phyloP scores from a whole-genome alignment of 64 coral and sea anemone species.

The Pocillopora verrucosa region DNA sequence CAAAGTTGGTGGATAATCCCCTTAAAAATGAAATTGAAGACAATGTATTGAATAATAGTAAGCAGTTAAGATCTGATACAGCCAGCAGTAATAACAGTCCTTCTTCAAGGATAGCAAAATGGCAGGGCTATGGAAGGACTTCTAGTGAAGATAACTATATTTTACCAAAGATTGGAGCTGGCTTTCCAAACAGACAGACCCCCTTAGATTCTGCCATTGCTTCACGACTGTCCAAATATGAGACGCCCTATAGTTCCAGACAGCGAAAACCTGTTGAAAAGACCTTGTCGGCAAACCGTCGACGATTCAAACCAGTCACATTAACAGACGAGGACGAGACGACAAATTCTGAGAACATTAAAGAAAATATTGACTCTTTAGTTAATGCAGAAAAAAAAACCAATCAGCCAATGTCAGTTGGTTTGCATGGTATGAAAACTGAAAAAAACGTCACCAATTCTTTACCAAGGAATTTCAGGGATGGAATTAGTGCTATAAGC shows the following conservation, averaged over 20 bases:
- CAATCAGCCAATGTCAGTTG: not conserved
- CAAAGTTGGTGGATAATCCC: not conserved
- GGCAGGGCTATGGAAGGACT: constrained; percentile 18
- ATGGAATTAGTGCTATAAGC: not conserved
- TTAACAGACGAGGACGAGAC: not conserved
- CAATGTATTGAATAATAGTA: not conserved
- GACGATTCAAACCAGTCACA: constrained; percentile 35
- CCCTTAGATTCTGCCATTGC: constrained; percentile 27
- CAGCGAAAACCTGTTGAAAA: constrained; percentile 2
- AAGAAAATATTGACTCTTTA: not conserved
- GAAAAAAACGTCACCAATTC: not conserved
- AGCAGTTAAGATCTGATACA: not conserved
- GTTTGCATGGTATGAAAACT: not conserved
- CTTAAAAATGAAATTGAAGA: not conserved
- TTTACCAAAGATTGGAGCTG: not conserved
- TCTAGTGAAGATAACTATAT: not conserved
- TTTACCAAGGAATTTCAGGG: not conserved
- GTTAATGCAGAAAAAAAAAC: not conserved
- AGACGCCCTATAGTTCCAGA: constrained; percentile 33
- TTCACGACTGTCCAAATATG: constrained; percentile 26
- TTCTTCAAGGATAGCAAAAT: constrained; percentile 21
- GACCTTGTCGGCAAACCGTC: not conserved
- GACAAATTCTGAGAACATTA: not conserved
- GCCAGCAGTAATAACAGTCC: not conserved
- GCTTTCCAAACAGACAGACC: not conserved